Evolutionary conservation across 2,797 vertebrate species (phyloP).

Genomic region (Rhinophrynus dorsalis): DNA sequence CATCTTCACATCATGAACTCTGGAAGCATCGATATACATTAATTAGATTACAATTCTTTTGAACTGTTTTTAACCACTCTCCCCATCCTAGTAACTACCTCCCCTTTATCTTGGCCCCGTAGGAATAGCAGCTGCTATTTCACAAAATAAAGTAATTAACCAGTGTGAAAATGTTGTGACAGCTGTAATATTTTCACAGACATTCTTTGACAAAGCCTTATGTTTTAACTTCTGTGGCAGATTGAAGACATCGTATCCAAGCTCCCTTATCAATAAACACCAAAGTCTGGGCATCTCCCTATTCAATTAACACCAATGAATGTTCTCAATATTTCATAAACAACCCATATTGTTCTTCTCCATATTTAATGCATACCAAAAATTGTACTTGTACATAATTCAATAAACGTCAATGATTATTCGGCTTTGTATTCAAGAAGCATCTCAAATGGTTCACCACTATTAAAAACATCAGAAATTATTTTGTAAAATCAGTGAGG

Average conservation of each 20-base stretch:
- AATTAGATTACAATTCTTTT: conserved; percentile 18
- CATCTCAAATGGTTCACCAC: no score
- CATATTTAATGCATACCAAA: not conserved
- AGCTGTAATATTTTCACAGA: not conserved
- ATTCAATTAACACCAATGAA: not conserved
- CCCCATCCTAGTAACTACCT: not conserved
- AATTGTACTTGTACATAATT: not conserved
- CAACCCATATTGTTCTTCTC: not conserved
- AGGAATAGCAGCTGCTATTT: not conserved
- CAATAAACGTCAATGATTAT: not conserved
- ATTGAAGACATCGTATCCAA: not conserved
- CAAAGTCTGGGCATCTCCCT: not conserved
- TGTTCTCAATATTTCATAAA: not conserved
- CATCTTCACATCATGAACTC: conserved; percentile 1
- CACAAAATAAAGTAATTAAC: conserved; percentile 11
- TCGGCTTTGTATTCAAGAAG: no score
- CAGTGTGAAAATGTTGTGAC: conserved; percentile 6
- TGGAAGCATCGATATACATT: not conserved
- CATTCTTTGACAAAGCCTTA: not conserved
- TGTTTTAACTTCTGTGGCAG: not conserved
- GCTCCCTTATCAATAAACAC: not conserved
- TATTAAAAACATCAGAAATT: no score
- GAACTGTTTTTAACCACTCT: not conserved
- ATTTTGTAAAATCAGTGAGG: no score
- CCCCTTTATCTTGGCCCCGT: not conserved